A percentile compares a stretch with the other conserved stretches of the same genome.
These are phyloP conservation scores for Bergia puertoricense DNA, from an alignment of 92 coral and sea anemone species.

Conservation along the genomic window DNA sequence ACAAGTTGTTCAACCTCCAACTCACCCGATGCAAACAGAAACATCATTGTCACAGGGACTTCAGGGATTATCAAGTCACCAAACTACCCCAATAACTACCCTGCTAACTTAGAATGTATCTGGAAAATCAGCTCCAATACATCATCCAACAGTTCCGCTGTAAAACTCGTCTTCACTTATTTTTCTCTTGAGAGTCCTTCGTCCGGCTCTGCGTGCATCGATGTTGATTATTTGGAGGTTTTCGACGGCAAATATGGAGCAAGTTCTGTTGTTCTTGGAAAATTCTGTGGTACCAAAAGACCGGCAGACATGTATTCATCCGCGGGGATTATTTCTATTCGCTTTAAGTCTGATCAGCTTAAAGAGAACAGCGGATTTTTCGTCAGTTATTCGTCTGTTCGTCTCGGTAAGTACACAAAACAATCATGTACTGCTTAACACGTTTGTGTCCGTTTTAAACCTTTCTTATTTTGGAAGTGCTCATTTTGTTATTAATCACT, in stretches of 20 bases:
- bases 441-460: too few relatives aligned
- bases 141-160: neutral
- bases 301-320: slow-evolving; percentile 3
- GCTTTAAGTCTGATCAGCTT: neutral
- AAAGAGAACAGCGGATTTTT: neutral
- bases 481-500: too few relatives aligned
- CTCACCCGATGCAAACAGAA: neutral
- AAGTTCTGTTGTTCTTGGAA: neutral
- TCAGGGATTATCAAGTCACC: slow-evolving; percentile 15
- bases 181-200: neutral
- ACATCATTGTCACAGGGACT: neutral
- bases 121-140: neutral
- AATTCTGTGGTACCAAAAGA: neutral
- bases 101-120: slow-evolving; percentile 5
- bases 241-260: neutral
- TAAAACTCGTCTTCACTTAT: neutral
- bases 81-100: neutral
- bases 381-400: neutral
- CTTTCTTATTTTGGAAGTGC: too few relatives aligned
- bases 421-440: too few relatives aligned
- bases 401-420: neutral
- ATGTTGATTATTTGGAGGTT: slow-evolving; percentile 1
- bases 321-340: neutral
- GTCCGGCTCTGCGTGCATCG: neutral
- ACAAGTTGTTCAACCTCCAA: neutral